Base-by-base conservation (phyloP, 2,888 invertebrate species). In the Masnerella sp. region DNA sequence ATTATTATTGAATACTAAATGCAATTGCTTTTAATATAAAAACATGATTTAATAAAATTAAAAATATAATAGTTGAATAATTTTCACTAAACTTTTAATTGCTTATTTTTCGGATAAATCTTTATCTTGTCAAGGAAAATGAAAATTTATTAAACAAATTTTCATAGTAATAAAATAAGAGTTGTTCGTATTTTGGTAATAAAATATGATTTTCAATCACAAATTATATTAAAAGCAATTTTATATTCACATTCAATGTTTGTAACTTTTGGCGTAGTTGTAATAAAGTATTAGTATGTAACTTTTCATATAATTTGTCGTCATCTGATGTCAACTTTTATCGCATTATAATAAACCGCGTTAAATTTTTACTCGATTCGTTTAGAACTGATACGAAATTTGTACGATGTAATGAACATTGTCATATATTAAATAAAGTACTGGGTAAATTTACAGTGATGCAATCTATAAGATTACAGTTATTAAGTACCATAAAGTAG, bases 231-330 rank as follows among this genome's bases (percentile, higher is more conserved):
- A 34, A 43, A 59, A 54, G 52, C 72, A 76, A 71, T 54, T 70
- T 76, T 70, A 77, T 73, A 75, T 77, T 74, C 78, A 58, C 78
- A 78, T n/a, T 68, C 78, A 78, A 79, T 78, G 80, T 77, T 82
- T 79, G 80, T 81, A 67, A 49, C 81, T 79, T 81, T 80, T 73
- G 76, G 67, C 64, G 73, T 78, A 79, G n/a, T n/a, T n/a, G n/a
- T 80, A 65, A 71, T 78, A 79, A 76, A 78, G 78, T 71, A 74
- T 73, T 76, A 68, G 74, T 77, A 73, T 77, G 61, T 65, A 71
- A 45, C 74, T 73, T 65, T 59, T 68, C 52, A 80, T 79, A 80
- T 77, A 75, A 76, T 79, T 78, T 76, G 28, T 56, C 67, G 74
- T 79, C 79, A 80, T 78, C 77, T 79, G 81, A 77, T 47, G n/a